Conservation (phyloP, 2,888 invertebrate species). For the Clunio marinus region DNA sequence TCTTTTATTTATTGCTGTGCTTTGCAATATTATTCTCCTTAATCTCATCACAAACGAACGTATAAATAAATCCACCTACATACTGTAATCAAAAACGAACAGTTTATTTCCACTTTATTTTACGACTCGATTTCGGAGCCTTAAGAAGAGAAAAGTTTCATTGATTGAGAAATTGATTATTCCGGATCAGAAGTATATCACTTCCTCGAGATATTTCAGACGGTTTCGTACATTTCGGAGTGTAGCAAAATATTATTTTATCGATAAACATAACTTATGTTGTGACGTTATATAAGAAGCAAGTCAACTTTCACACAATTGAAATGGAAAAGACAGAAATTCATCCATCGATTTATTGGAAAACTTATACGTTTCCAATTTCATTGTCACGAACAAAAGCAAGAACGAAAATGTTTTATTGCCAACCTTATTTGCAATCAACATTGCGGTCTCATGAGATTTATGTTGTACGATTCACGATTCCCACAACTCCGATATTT, state of each 20-base stretch:
- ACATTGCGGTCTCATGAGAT: slow-evolving; percentile 8
- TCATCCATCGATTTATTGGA: slow-evolving; percentile 1
- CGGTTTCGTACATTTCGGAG: too few relatives aligned
- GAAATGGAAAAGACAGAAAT: background rate
- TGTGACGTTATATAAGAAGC: too few relatives aligned
- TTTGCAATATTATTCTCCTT: background rate
- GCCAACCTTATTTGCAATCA: background rate
- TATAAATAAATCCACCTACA: background rate
- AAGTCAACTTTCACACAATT: background rate
- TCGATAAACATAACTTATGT: too few relatives aligned
- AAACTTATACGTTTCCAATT: slow-evolving; percentile 7
- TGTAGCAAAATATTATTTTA: too few relatives aligned
- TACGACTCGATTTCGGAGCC: background rate
- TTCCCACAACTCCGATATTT: too few relatives aligned
- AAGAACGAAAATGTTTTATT: background rate
- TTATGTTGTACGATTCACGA: too few relatives aligned
- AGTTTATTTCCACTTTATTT: background rate
- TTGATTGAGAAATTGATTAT: slow-evolving; percentile 21
- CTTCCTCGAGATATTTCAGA: background rate
- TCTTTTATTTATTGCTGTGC: background rate
- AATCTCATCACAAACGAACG: background rate
- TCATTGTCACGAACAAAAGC: background rate
- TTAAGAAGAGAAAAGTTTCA: background rate
- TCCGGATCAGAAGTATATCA: slow-evolving; percentile 2
- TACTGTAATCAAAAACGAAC: slow-evolving; percentile 9